Base-by-base conservation (phyloP, 2,888 invertebrate genomes). In the Chirona hameri region DNA sequence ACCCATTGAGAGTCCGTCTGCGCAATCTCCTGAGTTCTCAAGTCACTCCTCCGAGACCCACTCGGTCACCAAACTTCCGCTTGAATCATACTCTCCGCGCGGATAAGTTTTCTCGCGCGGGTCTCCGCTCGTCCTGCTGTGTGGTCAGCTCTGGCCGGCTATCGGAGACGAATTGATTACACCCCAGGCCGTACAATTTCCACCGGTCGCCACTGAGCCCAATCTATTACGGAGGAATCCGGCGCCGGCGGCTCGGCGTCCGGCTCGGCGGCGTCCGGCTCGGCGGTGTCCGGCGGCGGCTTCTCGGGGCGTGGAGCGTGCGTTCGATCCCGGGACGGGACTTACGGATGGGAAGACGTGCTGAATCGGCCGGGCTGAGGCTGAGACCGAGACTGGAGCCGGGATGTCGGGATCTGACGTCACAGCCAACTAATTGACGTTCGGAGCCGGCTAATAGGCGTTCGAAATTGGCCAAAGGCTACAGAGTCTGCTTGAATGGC, bases 141-240 rank as follows among this genome's bases (percentile, higher is more conserved):
- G n/a, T n/a, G n/a, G n/a, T n/a, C n/a, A n/a, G n/a, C n/a, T 39
- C 31, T 39, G 76, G 76, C 15, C 39, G 76, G 27, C 18, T 9
- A 76, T 24, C 76, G 29, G 76, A n/a, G n/a, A 39, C 21, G 76
- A 39, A 76, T 76, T 76, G 76, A 76, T 76, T 76, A 76, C 76
- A 39, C 39, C 18, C 21, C 39, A 21, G 15, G 69, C 29, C 69
- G n/a, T n/a, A 15, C 15, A n/a, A 69, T n/a, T 69, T 29, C 29
- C 15, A 29, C 29, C 69, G 29, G 14, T 15, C 29, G 69, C 27
- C 29, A 15, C 9, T 15, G 2, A 69, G 29, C 69, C 69, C 29
- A 29, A 69, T 69, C 69, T 29, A 69, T 69, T 69, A 15, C 29
- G 12, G 14, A 69, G 69, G 69, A 69, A 69, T 69, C 15, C 69